Evolutionary conservation across 2,113 vertebrate species (phyloP).

Genomic region (Nesogale talazaci): DNA sequence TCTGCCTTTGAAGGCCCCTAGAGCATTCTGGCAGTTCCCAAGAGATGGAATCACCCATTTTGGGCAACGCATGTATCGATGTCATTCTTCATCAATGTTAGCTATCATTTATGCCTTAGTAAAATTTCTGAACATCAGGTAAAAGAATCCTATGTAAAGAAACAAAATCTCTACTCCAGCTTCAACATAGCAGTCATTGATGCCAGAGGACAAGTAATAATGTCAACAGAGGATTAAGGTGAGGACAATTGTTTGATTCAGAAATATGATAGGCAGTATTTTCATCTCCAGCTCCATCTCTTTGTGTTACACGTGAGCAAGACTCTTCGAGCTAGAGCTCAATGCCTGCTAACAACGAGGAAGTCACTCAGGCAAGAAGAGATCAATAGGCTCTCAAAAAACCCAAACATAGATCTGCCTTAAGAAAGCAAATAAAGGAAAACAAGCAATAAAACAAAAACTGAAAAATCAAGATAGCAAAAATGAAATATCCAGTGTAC

Average conservation of each 20-base stretch:
- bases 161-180: too few species aligned
- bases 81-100: neutral
- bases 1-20: too few species aligned
- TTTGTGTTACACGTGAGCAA: neutral
- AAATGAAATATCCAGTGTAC: neutral
- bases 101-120: constrained; percentile 16
- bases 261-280: neutral
- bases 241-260: neutral
- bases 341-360: neutral
- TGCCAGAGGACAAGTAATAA: neutral
- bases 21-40: too few species aligned
- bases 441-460: neutral
- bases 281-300: neutral
- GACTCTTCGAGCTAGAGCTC: neutral
- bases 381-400: neutral
- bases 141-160: neutral
- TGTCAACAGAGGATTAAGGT: neutral
- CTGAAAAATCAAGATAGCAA: neutral
- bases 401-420: neutral
- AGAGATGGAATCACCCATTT: too few species aligned
- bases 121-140: neutral
- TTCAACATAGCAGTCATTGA: neutral
- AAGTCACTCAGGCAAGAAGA: neutral
- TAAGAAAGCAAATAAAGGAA: neutral
- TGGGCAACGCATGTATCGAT: too few species aligned